Evolutionary conservation across 37 sponge, comb jelly and placozoan genomes (phyloP), one percentile per base, ranked within the genome.

Genomic region (Ianthella basta): DNA sequence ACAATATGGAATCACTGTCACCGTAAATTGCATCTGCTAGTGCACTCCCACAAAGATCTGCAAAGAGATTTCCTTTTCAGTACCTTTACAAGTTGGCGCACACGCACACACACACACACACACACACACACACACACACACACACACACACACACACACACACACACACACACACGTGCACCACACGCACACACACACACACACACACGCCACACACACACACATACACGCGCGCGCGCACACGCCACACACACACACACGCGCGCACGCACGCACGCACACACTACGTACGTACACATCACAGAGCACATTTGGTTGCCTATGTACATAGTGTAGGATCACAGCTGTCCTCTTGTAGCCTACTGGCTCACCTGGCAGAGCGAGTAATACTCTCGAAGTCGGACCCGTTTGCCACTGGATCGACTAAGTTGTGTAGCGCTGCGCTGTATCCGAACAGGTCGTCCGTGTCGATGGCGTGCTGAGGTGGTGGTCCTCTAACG

Each of bases 161-260:
- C 66, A 64, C 66, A 64, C 66, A 64, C 66, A 64, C 20, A 16
- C 66, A 64, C 66, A 64, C n/a, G n/a, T n/a, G 29, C 23, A 24
- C 23, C 66, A 64, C 23, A 64, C 66, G 27, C 66, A 64, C 66
- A 64, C 66, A 64, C 66, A 64, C 66, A 64, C 66, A 64, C 66
- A 64, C 66, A 64, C 66, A 64, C 66, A 64, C 66, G 27, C 66
- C n/a, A n/a, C n/a, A n/a, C n/a, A n/a, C n/a, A n/a, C n/a, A n/a
- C n/a, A n/a, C n/a, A n/a, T n/a, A n/a, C n/a, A n/a, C n/a, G n/a
- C n/a, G n/a, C n/a, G n/a, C n/a, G n/a, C n/a, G n/a, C n/a, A n/a
- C n/a, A n/a, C n/a, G n/a, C n/a, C 66, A 64, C 66, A 64, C 66
- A 64, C 66, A 64, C 66, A 64, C 66, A 64, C 66, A 64, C 66